phyloP scores from a whole-genome alignment of 2,888 invertebrate species.

The Schizaphis graminum region DNA sequence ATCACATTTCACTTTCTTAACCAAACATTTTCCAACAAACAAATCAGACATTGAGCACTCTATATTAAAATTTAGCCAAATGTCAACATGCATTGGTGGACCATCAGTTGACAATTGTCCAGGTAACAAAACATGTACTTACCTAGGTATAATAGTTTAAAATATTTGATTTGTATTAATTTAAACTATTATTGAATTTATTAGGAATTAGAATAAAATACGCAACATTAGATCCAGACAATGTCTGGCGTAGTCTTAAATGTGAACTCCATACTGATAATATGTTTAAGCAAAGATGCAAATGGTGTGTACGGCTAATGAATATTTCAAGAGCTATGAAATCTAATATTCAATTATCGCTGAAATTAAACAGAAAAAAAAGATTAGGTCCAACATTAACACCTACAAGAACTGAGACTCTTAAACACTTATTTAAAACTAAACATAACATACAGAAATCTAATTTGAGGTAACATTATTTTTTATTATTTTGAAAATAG shows the following conservation, averaged over 20 bases:
- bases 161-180: background rate
- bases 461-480: background rate
- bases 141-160: background rate
- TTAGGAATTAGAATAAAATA: background rate
- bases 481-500: background rate
- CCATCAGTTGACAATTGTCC: slow-evolving; percentile 4
- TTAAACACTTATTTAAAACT: background rate
- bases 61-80: too few species aligned
- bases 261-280: slow-evolving; percentile 1
- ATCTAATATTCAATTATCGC: slow-evolving; percentile 4
- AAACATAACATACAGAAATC: slow-evolving; percentile 8
- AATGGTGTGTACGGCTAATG: background rate
- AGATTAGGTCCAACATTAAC: background rate
- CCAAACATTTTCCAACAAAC: too few species aligned
- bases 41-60: too few species aligned
- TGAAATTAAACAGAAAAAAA: slow-evolving; percentile 20
- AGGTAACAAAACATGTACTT: background rate
- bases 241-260: slow-evolving; percentile 7
- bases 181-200: background rate
- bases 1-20: too few species aligned
- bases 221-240: background rate
- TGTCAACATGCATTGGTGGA: background rate
- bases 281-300: background rate
- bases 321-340: slow-evolving; percentile 5
- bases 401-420: slow-evolving; percentile 6